Evolutionary conservation across 2,113 vertebrate species (phyloP).

Genomic region (Mesocricetus auratus): DNA sequence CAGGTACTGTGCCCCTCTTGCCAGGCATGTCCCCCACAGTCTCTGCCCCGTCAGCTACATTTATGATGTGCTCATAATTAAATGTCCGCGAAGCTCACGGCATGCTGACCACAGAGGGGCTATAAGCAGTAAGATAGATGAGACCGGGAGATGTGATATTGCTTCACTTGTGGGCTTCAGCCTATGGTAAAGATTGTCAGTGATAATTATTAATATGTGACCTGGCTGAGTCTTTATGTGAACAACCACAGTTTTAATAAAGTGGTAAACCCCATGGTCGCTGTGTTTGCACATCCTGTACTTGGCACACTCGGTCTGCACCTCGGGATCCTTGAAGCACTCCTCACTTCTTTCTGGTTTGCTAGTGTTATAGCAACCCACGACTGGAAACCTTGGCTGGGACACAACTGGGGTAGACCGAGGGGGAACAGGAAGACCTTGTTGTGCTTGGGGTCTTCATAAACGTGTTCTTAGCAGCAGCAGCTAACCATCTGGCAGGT

Average conservation of each 20-base stretch:
- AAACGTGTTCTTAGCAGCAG: accelerated
- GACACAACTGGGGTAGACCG: background rate
- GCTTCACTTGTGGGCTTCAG: conserved; percentile 92
- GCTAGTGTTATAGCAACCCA: background rate
- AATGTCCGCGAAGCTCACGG: conserved; percentile 89
- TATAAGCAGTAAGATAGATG: conserved; percentile 95
- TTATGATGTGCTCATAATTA: conserved; percentile 93
- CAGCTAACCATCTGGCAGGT: background rate
- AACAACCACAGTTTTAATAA: conserved; percentile 89
- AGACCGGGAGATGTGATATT: conserved; percentile 93
- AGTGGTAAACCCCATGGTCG: conserved; percentile 80
- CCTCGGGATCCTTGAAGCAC: conserved; percentile 55
- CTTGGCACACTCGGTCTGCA: conserved; percentile 58
- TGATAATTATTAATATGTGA: conserved; percentile 95
- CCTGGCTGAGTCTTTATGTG: conserved; percentile 90
- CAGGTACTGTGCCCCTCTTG: conserved; percentile 81
- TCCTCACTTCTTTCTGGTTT: background rate
- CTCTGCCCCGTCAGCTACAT: conserved; percentile 92
- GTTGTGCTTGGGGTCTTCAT: background rate
- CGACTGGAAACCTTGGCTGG: background rate
- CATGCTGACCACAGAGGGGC: conserved; percentile 91
- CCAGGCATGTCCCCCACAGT: conserved; percentile 86
- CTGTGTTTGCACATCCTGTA: background rate
- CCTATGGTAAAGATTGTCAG: conserved; percentile 94
- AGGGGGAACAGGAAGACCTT: background rate